phyloP scores from a whole-genome alignment of 2,797 vertebrate species.

The Anguilla marmorata region DNA sequence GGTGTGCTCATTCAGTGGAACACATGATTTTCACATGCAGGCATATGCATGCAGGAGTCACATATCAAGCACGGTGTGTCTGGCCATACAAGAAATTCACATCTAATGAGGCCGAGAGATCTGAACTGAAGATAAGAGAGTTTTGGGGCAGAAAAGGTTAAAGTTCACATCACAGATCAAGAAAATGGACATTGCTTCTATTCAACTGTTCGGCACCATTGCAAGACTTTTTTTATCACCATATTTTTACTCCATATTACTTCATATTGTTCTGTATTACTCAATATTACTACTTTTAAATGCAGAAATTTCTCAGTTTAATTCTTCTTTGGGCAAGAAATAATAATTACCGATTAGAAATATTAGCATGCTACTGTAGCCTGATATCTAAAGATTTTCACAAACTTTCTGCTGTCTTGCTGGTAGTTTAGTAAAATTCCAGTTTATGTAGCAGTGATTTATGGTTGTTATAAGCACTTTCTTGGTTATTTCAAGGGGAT shows the following conservation, averaged over 20 bases:
- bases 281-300: background rate
- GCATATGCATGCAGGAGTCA: background rate
- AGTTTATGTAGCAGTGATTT: too few relatives aligned
- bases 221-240: too few relatives aligned
- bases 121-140: background rate
- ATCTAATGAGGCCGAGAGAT: background rate
- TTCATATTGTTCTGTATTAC: too few relatives aligned
- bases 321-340: background rate
- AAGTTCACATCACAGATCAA: background rate
- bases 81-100: background rate
- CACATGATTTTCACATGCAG: background rate
- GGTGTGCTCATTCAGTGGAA: background rate
- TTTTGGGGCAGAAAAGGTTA: background rate
- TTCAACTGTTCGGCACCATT: too few relatives aligned
- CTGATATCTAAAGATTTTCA: too few relatives aligned
- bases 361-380: background rate
- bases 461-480: too few relatives aligned
- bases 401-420: too few relatives aligned
- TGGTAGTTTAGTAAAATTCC: too few relatives aligned
- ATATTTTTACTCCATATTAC: too few relatives aligned
- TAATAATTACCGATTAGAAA: background rate
- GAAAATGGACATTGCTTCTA: too few relatives aligned
- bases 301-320: background rate
- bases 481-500: too few relatives aligned
- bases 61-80: background rate